Percentiles rank a stretch among this genome's conserved stretches.
Evolutionary conservation across 2,797 vertebrate species (phyloP).

Genomic region (Cyclopterus lumpus): DNA sequence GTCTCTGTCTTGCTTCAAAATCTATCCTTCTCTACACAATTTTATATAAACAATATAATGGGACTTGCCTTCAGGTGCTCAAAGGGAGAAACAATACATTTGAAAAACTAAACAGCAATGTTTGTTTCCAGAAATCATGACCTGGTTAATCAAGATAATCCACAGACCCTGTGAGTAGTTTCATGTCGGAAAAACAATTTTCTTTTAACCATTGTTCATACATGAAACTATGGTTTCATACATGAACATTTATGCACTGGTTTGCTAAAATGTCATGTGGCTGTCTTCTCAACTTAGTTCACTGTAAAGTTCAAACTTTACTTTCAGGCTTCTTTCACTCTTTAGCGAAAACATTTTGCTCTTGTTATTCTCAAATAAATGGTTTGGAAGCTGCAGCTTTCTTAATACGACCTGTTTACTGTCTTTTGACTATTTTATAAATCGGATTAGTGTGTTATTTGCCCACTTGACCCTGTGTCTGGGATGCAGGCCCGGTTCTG

Average conservation of each 20-base stretch:
- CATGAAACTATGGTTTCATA: no score
- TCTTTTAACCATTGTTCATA: background rate
- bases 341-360: background rate
- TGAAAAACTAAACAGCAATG: no score
- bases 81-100: no score
- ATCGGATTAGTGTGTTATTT: background rate
- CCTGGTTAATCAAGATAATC: background rate
- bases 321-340: slow-evolving; percentile 9
- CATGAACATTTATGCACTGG: background rate
- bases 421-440: background rate
- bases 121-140: no score
- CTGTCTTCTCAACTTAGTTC: background rate
- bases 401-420: background rate
- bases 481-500: background rate
- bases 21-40: no score
- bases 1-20: background rate
- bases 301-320: background rate
- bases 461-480: background rate
- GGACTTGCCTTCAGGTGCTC: no score
- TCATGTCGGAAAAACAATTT: background rate
- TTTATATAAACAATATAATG: no score
- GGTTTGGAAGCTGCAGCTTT: background rate
- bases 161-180: background rate
- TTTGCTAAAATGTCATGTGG: background rate
- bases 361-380: slow-evolving; percentile 6